phyloP scores from a whole-genome alignment of 2,888 invertebrate genomes.

The Malthinus seriepunctatus region DNA sequence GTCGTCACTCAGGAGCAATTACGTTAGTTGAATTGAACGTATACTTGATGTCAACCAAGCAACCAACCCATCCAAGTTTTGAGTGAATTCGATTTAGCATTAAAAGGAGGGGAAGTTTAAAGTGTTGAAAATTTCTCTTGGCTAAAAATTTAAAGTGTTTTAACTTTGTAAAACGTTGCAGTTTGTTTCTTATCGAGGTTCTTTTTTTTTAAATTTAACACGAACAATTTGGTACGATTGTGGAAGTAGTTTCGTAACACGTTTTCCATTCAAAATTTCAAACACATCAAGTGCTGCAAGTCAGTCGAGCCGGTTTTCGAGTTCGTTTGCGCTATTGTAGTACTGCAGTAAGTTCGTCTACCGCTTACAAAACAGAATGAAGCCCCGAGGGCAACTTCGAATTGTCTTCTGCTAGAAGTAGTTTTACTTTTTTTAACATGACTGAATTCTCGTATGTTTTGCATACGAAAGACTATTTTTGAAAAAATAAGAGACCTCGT shows the following conservation, averaged over 20 bases:
- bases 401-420: conserved; percentile 19
- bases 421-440: conserved; percentile 13
- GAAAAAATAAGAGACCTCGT: too few relatives aligned
- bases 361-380: conserved; percentile 29
- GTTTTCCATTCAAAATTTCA: conserved; percentile 27
- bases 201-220: background rate
- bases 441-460: conserved; percentile 16
- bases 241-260: conserved; percentile 22
- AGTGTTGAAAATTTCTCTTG: background rate
- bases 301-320: conserved; percentile 18
- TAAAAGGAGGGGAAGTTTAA: background rate
- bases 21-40: conserved; percentile 9
- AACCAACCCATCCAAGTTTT: background rate
- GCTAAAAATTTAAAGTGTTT: background rate
- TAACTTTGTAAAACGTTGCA: background rate
- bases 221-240: conserved; percentile 15
- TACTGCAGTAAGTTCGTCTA: conserved; percentile 27
- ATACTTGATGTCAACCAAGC: conserved; percentile 11
- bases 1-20: conserved; percentile 5
- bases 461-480: conserved; percentile 20
- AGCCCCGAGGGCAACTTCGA: conserved; percentile 22
- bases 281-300: conserved; percentile 26
- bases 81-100: too few relatives aligned
- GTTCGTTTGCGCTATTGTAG: conserved; percentile 31
- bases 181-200: background rate